phyloP scores from a whole-genome alignment of 2,888 invertebrate species.

The Oeneis ivallda region DNA sequence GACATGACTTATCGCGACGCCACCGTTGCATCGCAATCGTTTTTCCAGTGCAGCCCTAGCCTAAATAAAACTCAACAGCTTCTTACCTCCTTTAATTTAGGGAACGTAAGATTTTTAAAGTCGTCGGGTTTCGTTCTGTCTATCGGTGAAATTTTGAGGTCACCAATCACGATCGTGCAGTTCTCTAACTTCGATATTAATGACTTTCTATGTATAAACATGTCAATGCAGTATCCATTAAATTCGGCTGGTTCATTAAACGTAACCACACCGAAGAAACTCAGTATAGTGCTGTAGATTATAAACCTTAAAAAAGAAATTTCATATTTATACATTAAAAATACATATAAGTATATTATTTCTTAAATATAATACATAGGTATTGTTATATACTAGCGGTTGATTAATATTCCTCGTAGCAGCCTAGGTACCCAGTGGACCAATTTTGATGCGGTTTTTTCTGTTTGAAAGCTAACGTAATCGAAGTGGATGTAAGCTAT shows the following conservation, averaged over 20 bases:
- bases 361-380: too few relatives aligned
- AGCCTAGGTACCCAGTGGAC: too few relatives aligned
- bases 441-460: too few relatives aligned
- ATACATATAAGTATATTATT: too few relatives aligned
- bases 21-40: too few relatives aligned
- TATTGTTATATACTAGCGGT: too few relatives aligned
- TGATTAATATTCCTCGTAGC: too few relatives aligned
- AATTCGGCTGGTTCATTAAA: constrained; percentile 36
- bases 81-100: constrained; percentile 85
- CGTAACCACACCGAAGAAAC: constrained; percentile 6
- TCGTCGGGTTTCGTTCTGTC: constrained; percentile 69
- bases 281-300: not conserved
- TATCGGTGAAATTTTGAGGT: constrained; percentile 86
- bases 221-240: constrained; percentile 52
- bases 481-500: too few relatives aligned
- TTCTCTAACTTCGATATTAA: constrained; percentile 48
- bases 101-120: constrained; percentile 83
- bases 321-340: too few relatives aligned
- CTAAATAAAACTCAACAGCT: not conserved
- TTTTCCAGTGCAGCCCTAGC: not conserved
- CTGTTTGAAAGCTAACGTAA: too few relatives aligned
- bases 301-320: constrained; percentile 35
- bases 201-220: constrained; percentile 43
- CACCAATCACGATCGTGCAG: constrained; percentile 88
- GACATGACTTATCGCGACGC: too few relatives aligned